Base-by-base conservation (phyloP, 2,888 invertebrate genomes). In the Dexiosoma caninum region DNA sequence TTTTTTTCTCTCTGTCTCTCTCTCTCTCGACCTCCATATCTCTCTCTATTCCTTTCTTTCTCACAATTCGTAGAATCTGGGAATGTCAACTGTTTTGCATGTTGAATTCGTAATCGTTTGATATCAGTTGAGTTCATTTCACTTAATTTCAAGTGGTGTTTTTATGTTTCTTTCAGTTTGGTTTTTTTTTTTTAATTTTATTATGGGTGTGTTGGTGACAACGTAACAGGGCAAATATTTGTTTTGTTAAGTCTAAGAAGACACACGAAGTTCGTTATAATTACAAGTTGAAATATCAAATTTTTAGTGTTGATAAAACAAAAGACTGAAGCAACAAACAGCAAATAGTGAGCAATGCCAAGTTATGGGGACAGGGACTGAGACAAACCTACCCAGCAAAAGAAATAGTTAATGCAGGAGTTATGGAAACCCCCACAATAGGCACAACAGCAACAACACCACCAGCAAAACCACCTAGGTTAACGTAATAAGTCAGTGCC, bases 51-150 rank as follows among this genome's bases (percentile, higher is more conserved):
- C 42, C 35, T n/a, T n/a, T 42, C 44, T 59, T n/a, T 51, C 30
- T 66, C 37, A 12, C 46, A 57, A 55, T n/a, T 51, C 30, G 59
- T 30, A 12, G 40, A 57, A 55, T 51, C 49, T 19, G 14, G 9
- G 66, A 76, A 76, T 81, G 72, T 77, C 77, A 81, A 81, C 69
- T 77, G 72, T 72, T 81, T 77, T 72, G 77, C 77, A 77, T 77
- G 72, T 77, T 77, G 12, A 49, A 62, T 69, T 57, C 46, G 30
- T 69, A 53, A 23, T n/a, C 46, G 30, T 37, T 60, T 75, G 49
- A 53, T 53, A 78, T 66, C 66, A 57, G 64, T 70, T 77, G 9
- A 51, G 51, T 72, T 37, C 12, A 69, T 62, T 69, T 76, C 53
- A 67, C 40, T 76, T 75, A 35, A 70, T 70, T 70, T 71, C 64